Evolutionary conservation across 2,888 invertebrate genomes (phyloP), one percentile per base, ranked within the genome.

Genomic region (Xestobium rufovillosum): DNA sequence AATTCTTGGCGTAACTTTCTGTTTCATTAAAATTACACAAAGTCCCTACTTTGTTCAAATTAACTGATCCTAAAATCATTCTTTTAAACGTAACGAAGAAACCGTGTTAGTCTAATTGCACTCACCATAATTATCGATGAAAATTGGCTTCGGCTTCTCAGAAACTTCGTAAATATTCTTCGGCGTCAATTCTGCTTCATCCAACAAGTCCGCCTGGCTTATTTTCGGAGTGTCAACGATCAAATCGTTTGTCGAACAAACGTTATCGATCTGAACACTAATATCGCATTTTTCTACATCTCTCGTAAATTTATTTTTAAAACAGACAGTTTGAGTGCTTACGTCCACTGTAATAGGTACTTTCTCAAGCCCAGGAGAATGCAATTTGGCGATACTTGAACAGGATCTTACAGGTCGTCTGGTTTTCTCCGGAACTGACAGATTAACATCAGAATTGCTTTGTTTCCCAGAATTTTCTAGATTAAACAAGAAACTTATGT

Each of bases 301-400:
- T 12, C 41, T 29, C 10, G 38, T 32, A 23, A 25, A 38, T 28
- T 31, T 31, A 8, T 14, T 37, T 9, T 34, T 25, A 10, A 39
- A n/a, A 11, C 15, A 9, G 14, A 26, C 16, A 23, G 38, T 45
- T 36, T 47, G 43, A 14, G 41, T 44, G 6, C 43, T 38, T 4
- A 32, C 31, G n/a, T 49, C 38, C 0, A 45, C 43, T 34, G 46
- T 45, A 2, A 49, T 32, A 6, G 39, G 42, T 3, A 48, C 45
- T 38, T 50, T 49, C 36, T 50, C 52, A 14, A 50, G 42, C 13
- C 47, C 47, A 3, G 53, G 50, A 2, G 52, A 54, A 39, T 49
- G 48, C 10, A 53, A 35, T 40, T 54, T 51, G 4, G 52, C 25
- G 4, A 49, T 49, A 41, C 51, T 52, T 6, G 52, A 55, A 34